Conservation (phyloP, 2,113 vertebrate species). For the Rissa tridactyla region DNA sequence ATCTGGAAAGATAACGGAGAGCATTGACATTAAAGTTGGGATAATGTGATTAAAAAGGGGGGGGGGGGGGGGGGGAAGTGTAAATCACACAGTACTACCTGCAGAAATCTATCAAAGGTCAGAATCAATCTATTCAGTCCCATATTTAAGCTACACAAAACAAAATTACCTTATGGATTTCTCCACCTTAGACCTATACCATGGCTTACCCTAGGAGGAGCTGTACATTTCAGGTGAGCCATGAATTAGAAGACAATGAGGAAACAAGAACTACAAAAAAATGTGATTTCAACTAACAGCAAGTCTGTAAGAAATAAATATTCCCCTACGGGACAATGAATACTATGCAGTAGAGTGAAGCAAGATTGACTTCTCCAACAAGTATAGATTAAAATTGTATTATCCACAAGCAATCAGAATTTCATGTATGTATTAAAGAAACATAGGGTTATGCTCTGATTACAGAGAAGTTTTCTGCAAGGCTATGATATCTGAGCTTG, state of each 20-base stretch:
- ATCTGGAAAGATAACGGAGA: neutral
- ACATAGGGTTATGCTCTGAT: neutral
- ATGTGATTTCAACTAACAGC: neutral
- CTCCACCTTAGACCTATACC: neutral
- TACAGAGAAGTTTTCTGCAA: neutral
- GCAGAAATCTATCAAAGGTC: neutral
- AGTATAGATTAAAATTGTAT: neutral
- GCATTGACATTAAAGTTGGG: neutral
- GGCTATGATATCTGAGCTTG: neutral
- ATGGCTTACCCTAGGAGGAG: neutral
- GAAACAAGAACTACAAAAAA: neutral
- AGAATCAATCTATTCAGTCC: neutral
- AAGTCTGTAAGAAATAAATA: neutral
- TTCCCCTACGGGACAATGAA: neutral
- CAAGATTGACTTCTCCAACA: neutral
- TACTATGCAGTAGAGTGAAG: neutral
- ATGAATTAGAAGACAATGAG: neutral
- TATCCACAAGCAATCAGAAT: neutral
- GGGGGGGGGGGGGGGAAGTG: fast-evolving
- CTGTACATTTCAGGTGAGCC: neutral
- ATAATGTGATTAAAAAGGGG: neutral
- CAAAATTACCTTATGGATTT: neutral
- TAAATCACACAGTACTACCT: neutral
- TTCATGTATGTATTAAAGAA: neutral
- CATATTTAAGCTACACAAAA: neutral